A percentile compares a stretch with the other conserved stretches of the same genome.
Evolutionary conservation across 2,888 invertebrate species (phyloP).

Genomic region (Baronia brevicornis): DNA sequence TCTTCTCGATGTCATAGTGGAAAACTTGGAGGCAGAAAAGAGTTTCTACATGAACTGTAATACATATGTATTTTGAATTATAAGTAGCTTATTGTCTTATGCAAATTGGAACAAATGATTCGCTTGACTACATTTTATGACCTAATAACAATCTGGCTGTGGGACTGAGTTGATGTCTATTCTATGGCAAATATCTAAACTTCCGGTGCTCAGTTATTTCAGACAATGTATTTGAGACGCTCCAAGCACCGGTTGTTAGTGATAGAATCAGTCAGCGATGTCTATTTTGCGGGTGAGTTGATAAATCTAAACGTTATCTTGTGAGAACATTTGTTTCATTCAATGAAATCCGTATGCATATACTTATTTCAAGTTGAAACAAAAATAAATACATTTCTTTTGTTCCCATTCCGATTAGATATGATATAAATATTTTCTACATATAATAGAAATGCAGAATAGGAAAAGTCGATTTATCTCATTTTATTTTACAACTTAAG

Average conservation of each 20-base stretch:
- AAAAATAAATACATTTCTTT: no score
- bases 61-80: no score
- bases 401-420: no score
- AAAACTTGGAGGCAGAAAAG: no score
- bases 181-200: conserved; percentile 13
- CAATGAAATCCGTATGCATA: no score
- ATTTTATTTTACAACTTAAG: no score
- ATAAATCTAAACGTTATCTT: not conserved
- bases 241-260: not conserved
- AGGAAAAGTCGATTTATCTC: no score
- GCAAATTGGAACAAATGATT: conserved; percentile 15
- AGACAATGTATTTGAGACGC: not conserved
- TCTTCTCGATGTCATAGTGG: no score
- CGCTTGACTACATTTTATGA: conserved; percentile 49
- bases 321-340: not conserved
- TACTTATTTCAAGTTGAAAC: no score
- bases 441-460: no score
- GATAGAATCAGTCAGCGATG: conserved; percentile 4
- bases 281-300: conserved; percentile 18
- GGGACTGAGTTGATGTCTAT: conserved; percentile 34
- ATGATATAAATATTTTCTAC: no score
- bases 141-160: conserved; percentile 48
- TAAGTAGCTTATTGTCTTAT: conserved; percentile 1
- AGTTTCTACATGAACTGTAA: no score
- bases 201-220: not conserved